Evolutionary conservation across 2,113 vertebrate species (phyloP).

Genomic region (Gymnobelideus leadbeateri): DNA sequence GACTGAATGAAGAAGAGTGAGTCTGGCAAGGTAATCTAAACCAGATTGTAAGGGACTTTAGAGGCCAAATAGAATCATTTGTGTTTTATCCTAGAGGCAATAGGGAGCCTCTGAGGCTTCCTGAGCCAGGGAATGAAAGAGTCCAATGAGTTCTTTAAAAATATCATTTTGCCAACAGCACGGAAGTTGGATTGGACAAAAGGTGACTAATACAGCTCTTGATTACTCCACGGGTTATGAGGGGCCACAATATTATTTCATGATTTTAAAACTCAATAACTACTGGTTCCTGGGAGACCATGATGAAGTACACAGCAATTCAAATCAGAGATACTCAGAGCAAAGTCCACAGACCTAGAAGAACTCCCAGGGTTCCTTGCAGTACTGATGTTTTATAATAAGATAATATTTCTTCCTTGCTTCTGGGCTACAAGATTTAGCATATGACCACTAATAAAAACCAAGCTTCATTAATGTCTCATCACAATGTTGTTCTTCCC

Average conservation of each 20-base stretch:
- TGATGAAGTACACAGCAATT: not conserved
- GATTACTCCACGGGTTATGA: not conserved
- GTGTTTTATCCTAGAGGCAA: not conserved
- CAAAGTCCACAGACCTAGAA: not conserved
- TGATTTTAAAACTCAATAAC: not conserved
- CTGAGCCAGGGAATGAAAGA: not conserved
- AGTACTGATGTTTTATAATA: not conserved
- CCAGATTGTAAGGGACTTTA: not conserved
- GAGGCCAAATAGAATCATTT: not conserved
- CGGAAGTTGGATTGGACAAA: not conserved
- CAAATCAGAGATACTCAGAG: not conserved
- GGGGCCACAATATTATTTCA: not conserved
- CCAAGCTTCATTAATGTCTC: not conserved
- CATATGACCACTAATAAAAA: not conserved
- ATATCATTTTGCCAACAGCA: not conserved
- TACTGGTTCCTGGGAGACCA: not conserved
- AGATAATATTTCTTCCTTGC: not conserved
- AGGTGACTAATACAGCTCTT: not conserved
- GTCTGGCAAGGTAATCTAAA: not conserved
- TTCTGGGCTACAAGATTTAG: not conserved
- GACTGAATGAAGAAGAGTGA: not conserved
- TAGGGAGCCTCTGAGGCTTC: not conserved
- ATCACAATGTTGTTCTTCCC: not conserved
- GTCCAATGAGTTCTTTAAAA: not conserved
- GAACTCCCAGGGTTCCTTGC: not conserved